Conservation (phyloP, 2,797 vertebrate species). For the Rhadinocentrus ornatus region DNA sequence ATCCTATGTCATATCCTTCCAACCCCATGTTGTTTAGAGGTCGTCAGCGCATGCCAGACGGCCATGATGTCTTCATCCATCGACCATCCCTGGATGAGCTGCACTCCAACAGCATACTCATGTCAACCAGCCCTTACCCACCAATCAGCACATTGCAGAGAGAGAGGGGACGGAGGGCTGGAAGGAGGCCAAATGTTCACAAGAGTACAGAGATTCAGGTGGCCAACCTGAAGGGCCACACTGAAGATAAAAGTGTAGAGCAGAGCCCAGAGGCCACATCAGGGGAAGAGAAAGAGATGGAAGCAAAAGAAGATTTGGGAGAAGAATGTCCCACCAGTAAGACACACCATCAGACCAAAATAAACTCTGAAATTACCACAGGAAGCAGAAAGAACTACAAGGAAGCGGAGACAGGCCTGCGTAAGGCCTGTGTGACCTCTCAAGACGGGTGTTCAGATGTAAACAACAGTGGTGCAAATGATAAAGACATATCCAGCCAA, state of each 20-base stretch:
- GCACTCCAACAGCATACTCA: constrained; percentile 86
- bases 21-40: constrained; percentile 85
- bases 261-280: constrained; percentile 76
- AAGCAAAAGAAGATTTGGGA: constrained; percentile 84
- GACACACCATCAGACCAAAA: constrained; percentile 83
- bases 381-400: constrained; percentile 79
- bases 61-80: constrained; percentile 88
- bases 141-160: constrained; percentile 87
- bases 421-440: constrained; percentile 77
- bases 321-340: constrained; percentile 75
- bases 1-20: constrained; percentile 85
- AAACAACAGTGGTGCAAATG: constrained; percentile 69
- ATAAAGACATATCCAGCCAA: constrained; percentile 83
- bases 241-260: constrained; percentile 83
- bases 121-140: constrained; percentile 87
- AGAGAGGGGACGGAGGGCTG: constrained; percentile 86
- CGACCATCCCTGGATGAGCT: constrained; percentile 87
- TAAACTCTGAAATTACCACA: constrained; percentile 73
- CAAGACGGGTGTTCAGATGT: constrained; percentile 79
- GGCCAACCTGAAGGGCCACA: constrained; percentile 80
- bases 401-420: constrained; percentile 79
- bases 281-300: constrained; percentile 87
- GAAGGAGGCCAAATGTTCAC: constrained; percentile 83
- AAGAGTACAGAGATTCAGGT: constrained; percentile 81
- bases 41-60: constrained; percentile 85